A percentile compares a stretch with the other conserved stretches of the same genome.
These are phyloP conservation scores for Sebastes nivosus DNA, from an alignment of 2,797 vertebrate species.

Conservation along the genomic window DNA sequence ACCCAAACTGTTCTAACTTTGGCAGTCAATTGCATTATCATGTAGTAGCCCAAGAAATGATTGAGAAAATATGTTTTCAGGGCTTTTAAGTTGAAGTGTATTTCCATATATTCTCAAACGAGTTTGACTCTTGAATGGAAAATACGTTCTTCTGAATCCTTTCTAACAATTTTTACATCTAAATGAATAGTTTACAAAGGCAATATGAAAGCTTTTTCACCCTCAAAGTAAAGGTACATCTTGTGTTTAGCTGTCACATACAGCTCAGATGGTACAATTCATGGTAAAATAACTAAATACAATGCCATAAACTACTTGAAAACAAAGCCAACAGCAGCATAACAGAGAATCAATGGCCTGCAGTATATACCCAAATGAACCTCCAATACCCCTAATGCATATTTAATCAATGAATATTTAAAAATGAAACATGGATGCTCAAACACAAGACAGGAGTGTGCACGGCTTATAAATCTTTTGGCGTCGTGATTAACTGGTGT, in stretches of 20 bases:
- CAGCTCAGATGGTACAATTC: neutral
- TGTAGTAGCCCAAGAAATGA: fast-evolving
- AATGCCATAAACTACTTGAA: neutral
- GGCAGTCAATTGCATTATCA: neutral
- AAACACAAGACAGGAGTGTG: neutral
- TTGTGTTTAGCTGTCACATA: neutral
- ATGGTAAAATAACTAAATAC: neutral
- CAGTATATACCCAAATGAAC: neutral
- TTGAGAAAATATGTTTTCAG: neutral
- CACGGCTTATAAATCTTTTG: neutral
- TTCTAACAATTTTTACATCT: neutral
- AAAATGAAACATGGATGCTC: neutral
- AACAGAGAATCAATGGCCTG: neutral
- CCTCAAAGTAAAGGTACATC: neutral
- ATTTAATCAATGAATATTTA: slow-evolving; percentile 3
- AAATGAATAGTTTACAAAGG: neutral
- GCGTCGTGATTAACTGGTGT: slow-evolving; percentile 36
- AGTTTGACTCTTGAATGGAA: neutral
- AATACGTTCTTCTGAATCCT: neutral
- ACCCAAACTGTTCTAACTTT: neutral
- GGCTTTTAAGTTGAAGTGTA: neutral
- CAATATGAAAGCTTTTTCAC: neutral
- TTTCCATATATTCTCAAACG: neutral
- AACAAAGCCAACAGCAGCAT: neutral
- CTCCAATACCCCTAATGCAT: neutral